A percentile compares a stretch with the other conserved stretches of the same genome.
Conservation (phyloP, 2,113 vertebrate species). For the Pterocles burchelli region DNA sequence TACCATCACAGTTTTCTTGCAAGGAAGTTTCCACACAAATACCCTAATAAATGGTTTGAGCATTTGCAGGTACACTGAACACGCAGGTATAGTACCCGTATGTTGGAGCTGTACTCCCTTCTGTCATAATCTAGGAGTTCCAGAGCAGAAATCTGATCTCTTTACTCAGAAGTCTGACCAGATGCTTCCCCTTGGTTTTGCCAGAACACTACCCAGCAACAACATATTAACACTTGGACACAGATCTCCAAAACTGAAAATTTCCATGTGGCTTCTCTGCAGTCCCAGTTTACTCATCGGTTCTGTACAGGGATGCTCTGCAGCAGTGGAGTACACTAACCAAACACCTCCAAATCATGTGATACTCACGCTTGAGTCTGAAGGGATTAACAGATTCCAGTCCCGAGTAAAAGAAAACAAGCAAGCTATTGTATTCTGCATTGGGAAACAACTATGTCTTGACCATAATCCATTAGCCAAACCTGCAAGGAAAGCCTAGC, state of each 20-base stretch:
- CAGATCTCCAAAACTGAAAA: not conserved
- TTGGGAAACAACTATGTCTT: conserved; percentile 27
- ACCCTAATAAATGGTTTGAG: not conserved
- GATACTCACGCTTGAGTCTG: conserved; percentile 39
- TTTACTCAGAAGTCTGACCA: not conserved
- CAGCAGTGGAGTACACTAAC: conserved; percentile 20
- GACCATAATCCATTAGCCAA: conserved; percentile 40
- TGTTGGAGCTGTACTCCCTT: accelerated
- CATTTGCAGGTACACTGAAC: too few relatives aligned
- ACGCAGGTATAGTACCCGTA: accelerated
- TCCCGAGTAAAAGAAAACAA: conserved; percentile 63
- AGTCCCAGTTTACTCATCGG: not conserved
- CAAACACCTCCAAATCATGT: conserved; percentile 55
- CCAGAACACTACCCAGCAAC: not conserved
- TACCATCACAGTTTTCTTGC: not conserved
- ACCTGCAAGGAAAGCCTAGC: conserved; percentile 26
- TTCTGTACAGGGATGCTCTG: not conserved
- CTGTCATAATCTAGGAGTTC: not conserved
- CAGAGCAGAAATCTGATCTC: not conserved
- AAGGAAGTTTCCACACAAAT: not conserved
- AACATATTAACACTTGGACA: not conserved
- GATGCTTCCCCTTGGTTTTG: not conserved
- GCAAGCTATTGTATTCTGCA: conserved; percentile 40
- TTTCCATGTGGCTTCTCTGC: not conserved
- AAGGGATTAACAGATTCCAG: conserved; percentile 63